A percentile compares a stretch with the other conserved stretches of the same genome.
Evolutionary conservation across 1,140 invertebrate genomes (phyloP).

Genomic region (Diabrotica virgifera): DNA sequence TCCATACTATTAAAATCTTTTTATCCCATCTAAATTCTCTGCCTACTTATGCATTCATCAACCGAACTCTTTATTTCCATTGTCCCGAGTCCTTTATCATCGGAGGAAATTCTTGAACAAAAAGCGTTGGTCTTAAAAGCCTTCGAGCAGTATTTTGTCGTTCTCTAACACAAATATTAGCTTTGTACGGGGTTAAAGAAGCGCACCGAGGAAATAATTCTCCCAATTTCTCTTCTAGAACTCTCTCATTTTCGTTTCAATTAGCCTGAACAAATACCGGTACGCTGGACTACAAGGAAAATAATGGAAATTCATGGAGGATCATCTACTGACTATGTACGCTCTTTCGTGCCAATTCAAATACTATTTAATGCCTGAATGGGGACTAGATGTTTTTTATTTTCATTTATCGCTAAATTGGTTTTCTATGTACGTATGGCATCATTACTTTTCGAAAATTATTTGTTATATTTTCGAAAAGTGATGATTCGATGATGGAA

Average conservation of each 20-base stretch:
- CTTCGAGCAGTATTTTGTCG: conserved; percentile 20
- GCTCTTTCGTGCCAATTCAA: not conserved
- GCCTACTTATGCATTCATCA: not conserved
- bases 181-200: conserved; percentile 11
- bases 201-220: conserved; percentile 11
- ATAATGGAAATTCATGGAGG: conserved; percentile 6
- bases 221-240: conserved; percentile 7
- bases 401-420: no score
- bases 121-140: not conserved
- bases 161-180: conserved; percentile 29
- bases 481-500: no score
- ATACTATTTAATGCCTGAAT: not conserved
- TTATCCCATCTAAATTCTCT: not conserved
- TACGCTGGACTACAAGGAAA: conserved; percentile 2
- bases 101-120: conserved; percentile 12
- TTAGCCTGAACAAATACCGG: conserved; percentile 11
- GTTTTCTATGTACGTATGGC: no score
- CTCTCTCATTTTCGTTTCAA: conserved; percentile 17
- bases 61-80: not conserved
- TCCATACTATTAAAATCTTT: no score
- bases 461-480: no score
- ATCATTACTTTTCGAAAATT: no score
- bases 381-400: not conserved
- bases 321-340: not conserved
- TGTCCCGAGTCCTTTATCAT: not conserved